These are phyloP conservation scores for Onychomys leucogaster DNA, from an alignment of 2,797 vertebrate species.

Conservation along the genomic window DNA sequence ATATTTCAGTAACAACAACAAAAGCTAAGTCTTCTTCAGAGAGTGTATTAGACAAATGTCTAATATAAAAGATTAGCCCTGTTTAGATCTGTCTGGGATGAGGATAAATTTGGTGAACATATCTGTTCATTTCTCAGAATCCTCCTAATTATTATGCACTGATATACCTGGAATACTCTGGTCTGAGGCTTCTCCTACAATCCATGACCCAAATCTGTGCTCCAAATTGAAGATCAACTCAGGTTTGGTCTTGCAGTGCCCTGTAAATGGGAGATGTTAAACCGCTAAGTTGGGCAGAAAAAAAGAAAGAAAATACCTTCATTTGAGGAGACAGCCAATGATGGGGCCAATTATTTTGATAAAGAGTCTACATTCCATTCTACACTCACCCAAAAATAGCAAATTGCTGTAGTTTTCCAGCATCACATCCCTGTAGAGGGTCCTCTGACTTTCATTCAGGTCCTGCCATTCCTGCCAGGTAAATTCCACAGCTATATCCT, in stretches of 20 bases:
- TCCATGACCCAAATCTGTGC: slow-evolving; percentile 45
- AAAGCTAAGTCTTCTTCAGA: not conserved
- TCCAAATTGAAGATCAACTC: slow-evolving; percentile 64
- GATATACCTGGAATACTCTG: slow-evolving; percentile 22
- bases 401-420: slow-evolving; percentile 60
- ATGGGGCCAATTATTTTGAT: not conserved
- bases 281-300: not conserved
- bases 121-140: not conserved
- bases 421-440: slow-evolving; percentile 66
- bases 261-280: slow-evolving; percentile 25
- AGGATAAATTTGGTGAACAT: not conserved
- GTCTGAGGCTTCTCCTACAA: not conserved
- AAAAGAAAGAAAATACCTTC: not conserved
- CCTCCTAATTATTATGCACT: not conserved
- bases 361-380: not conserved
- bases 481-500: slow-evolving; percentile 61
- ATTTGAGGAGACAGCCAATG: not conserved
- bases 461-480: slow-evolving; percentile 61
- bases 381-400: slow-evolving; percentile 46
- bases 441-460: slow-evolving; percentile 25
- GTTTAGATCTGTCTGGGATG: not conserved
- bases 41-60: not conserved
- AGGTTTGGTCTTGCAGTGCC: slow-evolving; percentile 52
- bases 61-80: not conserved
- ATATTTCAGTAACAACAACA: not conserved